Conservation (phyloP, 64 coral and sea anemone genomes). For the Orbicella faveolata region DNA sequence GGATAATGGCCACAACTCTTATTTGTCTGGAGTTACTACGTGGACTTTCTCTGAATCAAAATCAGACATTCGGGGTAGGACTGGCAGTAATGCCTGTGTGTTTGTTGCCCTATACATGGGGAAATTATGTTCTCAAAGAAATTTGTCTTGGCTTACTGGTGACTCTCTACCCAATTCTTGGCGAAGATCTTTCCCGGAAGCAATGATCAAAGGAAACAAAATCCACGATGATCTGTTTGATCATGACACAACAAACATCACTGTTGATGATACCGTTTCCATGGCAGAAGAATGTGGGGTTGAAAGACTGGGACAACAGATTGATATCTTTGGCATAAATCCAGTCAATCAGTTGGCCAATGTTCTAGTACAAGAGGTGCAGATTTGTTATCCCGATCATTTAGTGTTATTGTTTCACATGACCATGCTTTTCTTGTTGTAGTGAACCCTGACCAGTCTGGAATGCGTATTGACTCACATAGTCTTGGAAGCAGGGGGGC, state of each 20-base stretch:
- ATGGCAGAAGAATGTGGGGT: conserved; percentile 38
- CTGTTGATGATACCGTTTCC: conserved; percentile 36
- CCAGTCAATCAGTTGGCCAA: neutral
- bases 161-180: neutral
- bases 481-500: neutral
- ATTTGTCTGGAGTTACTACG: neutral
- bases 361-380: too few relatives aligned
- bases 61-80: neutral
- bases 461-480: conserved; percentile 36
- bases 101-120: conserved; percentile 13
- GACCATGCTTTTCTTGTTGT: neutral
- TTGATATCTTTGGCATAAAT: conserved; percentile 29
- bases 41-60: neutral
- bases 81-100: conserved; percentile 40
- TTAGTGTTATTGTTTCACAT: conserved; percentile 2
- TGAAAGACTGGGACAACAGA: neutral
- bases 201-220: conserved; percentile 37
- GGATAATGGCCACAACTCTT: too few relatives aligned
- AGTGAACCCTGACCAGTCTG: neutral
- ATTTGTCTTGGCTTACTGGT: too few relatives aligned
- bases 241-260: conserved; percentile 19
- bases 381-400: too few relatives aligned
- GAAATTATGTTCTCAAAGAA: too few relatives aligned
- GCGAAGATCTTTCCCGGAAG: neutral
- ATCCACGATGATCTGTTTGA: conserved; percentile 64